Conservation (phyloP, 1,140 invertebrate genomes). For the Drosophila takahashii region DNA sequence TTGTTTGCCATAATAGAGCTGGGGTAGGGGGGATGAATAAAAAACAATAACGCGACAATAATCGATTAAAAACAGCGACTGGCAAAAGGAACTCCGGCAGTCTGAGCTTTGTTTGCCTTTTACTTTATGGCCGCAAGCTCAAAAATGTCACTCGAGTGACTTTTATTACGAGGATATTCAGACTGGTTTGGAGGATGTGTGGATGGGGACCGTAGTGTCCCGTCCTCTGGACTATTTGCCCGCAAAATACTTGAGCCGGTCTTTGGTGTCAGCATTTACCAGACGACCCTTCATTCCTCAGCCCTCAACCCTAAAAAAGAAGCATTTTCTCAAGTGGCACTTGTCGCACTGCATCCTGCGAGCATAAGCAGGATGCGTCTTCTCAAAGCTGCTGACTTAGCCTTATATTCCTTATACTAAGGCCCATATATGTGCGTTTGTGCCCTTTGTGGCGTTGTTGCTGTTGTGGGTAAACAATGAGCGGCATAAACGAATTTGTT, state of each 20-base stretch:
- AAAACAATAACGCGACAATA: constrained; percentile 68
- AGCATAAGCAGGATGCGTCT: constrained; percentile 52
- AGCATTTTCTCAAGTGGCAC: constrained; percentile 54
- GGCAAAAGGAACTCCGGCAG: constrained; percentile 53
- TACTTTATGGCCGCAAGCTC: constrained; percentile 75
- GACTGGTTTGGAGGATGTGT: constrained; percentile 4
- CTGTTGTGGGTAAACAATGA: constrained; percentile 50
- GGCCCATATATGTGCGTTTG: background rate
- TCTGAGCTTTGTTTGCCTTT: constrained; percentile 72
- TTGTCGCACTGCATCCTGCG: constrained; percentile 47
- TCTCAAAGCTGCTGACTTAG: constrained; percentile 38
- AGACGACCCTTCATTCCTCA: constrained; percentile 44
- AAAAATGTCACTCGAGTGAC: constrained; percentile 81
- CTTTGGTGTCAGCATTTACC: constrained; percentile 80
- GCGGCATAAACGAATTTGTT: constrained; percentile 52
- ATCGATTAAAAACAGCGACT: constrained; percentile 78
- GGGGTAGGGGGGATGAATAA: background rate
- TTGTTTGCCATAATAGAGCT: constrained; percentile 40
- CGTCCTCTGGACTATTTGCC: constrained; percentile 68
- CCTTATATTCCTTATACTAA: constrained; percentile 8
- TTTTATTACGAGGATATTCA: constrained; percentile 66
- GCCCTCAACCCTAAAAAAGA: constrained; percentile 20
- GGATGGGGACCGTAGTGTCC: background rate
- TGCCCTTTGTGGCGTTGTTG: constrained; percentile 5
- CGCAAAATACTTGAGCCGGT: constrained; percentile 75